Conservation (phyloP, 1,140 invertebrate genomes). For the Teleopsis dalmanni region DNA sequence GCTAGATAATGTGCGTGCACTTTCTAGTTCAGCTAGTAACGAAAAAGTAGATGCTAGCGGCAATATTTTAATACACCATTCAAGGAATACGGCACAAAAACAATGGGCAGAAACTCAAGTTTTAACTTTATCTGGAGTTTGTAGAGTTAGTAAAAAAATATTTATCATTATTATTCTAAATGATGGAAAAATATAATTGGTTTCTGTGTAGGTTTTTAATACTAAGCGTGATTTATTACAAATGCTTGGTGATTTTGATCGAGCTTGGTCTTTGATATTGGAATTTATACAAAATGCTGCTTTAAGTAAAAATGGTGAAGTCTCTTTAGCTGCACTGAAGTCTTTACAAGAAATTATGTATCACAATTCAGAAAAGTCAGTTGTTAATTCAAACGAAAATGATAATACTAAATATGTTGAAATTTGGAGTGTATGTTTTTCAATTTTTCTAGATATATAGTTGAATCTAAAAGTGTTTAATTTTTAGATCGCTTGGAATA, state of each 20-base stretch:
- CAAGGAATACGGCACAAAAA: conserved; percentile 96
- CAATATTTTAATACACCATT: conserved; percentile 97
- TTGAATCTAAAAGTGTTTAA: background rate
- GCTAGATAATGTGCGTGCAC: conserved; percentile 81
- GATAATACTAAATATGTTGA: conserved; percentile 31
- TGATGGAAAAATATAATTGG: background rate
- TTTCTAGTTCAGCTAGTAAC: conserved; percentile 86
- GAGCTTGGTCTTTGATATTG: conserved; percentile 85
- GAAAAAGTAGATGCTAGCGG: conserved; percentile 88
- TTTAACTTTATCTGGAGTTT: conserved; percentile 56
- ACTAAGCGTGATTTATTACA: conserved; percentile 80
- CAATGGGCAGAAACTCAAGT: conserved; percentile 98
- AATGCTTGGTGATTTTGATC: conserved; percentile 80
- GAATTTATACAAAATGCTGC: conserved; percentile 92
- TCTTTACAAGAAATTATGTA: conserved; percentile 91
- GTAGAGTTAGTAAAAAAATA: conserved; percentile 43
- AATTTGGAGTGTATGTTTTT: conserved; percentile 57
- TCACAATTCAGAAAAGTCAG: conserved; percentile 23
- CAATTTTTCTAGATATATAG: background rate
- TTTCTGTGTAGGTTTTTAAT: conserved; percentile 65
- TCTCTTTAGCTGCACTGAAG: conserved; percentile 88
- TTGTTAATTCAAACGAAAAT: background rate
- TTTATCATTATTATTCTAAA: background rate
- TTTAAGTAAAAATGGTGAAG: conserved; percentile 85
- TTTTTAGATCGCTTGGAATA: conserved; percentile 60